These are phyloP conservation scores for Silvanus unidentatus DNA, from an alignment of 2,888 invertebrate genomes.

Conservation along the genomic window DNA sequence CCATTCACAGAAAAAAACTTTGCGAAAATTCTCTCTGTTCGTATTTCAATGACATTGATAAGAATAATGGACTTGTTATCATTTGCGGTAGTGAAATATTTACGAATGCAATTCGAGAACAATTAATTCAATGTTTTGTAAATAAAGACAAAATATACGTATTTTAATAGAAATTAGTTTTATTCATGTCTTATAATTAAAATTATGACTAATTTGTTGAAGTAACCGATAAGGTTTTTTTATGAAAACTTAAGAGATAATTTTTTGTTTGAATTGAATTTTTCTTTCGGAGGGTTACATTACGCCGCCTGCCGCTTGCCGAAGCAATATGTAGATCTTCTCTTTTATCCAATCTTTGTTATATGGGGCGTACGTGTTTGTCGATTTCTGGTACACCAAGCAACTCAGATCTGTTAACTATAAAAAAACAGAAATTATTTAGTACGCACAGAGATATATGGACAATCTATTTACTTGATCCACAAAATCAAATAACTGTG, in stretches of 20 bases:
- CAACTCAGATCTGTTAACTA: slow-evolving; percentile 89
- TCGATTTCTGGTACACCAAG: slow-evolving; percentile 91
- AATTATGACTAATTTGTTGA: slow-evolving; percentile 4
- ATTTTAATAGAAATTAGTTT: slow-evolving; percentile 35
- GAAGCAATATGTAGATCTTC: slow-evolving; percentile 90
- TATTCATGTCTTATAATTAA: slow-evolving; percentile 5
- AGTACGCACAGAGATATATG: no score
- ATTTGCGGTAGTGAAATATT: slow-evolving; percentile 60
- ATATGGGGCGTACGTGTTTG: slow-evolving; percentile 95
- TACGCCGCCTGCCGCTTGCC: slow-evolving; percentile 73
- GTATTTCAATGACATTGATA: slow-evolving; percentile 37
- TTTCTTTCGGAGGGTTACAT: no score
- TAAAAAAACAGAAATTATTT: no score
- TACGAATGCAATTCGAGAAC: slow-evolving; percentile 47
- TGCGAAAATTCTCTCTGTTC: slow-evolving; percentile 36
- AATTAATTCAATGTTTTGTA: slow-evolving; percentile 34
- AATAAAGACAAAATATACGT: slow-evolving; percentile 38
- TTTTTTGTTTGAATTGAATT: neutral
- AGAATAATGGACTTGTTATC: slow-evolving; percentile 47
- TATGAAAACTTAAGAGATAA: neutral
- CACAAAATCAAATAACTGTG: slow-evolving; percentile 96
- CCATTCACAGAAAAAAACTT: slow-evolving; percentile 45
- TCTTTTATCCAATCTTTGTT: slow-evolving; percentile 99
- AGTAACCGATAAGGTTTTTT: no score
- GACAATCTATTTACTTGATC: no score